Evolutionary conservation across 1,140 invertebrate genomes (phyloP), one percentile per base, ranked within the genome.

Genomic region (Danaus plexippus): DNA sequence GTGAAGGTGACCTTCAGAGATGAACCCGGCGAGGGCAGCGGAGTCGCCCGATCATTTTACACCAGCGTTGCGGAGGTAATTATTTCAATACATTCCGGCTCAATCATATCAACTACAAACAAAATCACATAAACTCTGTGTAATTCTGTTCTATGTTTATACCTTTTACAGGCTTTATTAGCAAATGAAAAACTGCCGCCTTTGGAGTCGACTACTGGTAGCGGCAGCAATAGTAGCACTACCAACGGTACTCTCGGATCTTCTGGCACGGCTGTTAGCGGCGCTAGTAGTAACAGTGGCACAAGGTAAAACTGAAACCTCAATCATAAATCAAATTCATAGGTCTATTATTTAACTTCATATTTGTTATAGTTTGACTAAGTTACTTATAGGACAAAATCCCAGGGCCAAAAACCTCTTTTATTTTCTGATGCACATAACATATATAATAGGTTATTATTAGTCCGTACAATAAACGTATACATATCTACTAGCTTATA

Each of bases 1-100:
- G 96, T 99, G 11, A 98, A 97, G 89, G 97, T 98, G 1, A 98
- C 96, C 8, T 99, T 99, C 83, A 97, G 97, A 75, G 98, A 99
- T 86, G 98, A 99, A 87, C 98, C 98, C n/a, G 98, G 98, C 12
- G 98, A 99, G 88, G 98, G 98, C 45, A 97, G 95, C 54, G 98
- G 98, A 9, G 98, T 99, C 5, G 97, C 97, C 0, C 89, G 98
- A 61, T 97, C 96, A 72, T 99, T 99, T 88, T 99, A 99, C 85
- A 99, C 98, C 1, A 98, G 97, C 11, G 93, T 99, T 58, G 96
- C 97, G 15, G 96, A 98, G 87, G 92, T 92, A 83, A 63, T 43
- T 52, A 1, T 44, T 1, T 58, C 22, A 32, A 32, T 12, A 12
- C 48, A 46, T 3, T 15, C 50, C 42, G 11, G 0, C 15, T 32